These are phyloP conservation scores for Diplolepis rosae DNA, from an alignment of 2,888 invertebrate genomes.

Conservation along the genomic window DNA sequence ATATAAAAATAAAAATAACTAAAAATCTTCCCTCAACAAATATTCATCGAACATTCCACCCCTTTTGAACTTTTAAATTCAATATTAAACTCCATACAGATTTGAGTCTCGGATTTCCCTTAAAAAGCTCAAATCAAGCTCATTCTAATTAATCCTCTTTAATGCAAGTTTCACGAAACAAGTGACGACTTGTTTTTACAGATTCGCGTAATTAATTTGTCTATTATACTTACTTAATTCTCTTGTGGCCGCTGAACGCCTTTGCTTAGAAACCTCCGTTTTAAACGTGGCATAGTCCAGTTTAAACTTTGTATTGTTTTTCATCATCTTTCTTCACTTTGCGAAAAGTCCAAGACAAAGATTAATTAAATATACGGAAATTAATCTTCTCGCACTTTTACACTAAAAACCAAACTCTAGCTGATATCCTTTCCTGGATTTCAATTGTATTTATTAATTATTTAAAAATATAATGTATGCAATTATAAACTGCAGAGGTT, in stretches of 20 bases:
- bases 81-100: too few relatives aligned
- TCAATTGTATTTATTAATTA: neutral
- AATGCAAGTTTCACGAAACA: constrained; percentile 8
- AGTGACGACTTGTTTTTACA: neutral
- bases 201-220: neutral
- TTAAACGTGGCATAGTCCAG: constrained; percentile 75
- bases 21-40: too few relatives aligned
- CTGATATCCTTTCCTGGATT: neutral
- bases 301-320: constrained; percentile 49
- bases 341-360: neutral
- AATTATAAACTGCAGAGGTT: neutral
- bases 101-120: too few relatives aligned
- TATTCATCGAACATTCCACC: too few relatives aligned
- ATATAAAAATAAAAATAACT: too few relatives aligned
- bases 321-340: constrained; percentile 36
- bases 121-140: neutral
- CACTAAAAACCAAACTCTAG: neutral
- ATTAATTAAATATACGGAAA: constrained; percentile 25
- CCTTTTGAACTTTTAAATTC: too few relatives aligned
- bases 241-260: constrained; percentile 75
- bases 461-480: neutral
- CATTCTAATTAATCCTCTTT: neutral
- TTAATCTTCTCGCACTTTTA: constrained; percentile 19
- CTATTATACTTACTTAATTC: constrained; percentile 75
- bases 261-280: constrained; percentile 73